Percentiles rank a stretch among this genome's conserved stretches.
phyloP scores from a whole-genome alignment of 2,113 vertebrate genomes.

The Athene noctua region DNA sequence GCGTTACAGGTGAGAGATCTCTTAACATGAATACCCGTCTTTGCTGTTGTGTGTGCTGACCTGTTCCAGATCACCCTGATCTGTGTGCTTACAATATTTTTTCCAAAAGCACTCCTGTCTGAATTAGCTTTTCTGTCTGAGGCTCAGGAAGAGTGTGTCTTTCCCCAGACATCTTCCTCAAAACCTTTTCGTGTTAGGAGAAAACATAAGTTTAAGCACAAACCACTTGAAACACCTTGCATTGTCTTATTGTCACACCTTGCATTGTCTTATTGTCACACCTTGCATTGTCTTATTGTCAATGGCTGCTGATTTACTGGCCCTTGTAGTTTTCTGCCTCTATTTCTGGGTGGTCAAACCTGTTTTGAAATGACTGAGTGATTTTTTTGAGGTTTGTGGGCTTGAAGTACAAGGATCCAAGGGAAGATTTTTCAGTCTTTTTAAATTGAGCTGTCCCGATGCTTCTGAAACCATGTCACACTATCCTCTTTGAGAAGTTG shows the following conservation, averaged over 20 bases:
- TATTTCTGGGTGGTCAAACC: background rate
- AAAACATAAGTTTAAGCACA: background rate
- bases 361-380: background rate
- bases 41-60: background rate
- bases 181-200: background rate
- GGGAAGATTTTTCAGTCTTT: background rate
- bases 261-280: background rate
- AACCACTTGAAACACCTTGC: background rate
- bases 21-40: background rate
- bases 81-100: background rate
- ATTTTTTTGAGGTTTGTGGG: background rate
- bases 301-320: background rate
- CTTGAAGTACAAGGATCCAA: background rate
- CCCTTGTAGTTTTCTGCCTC: background rate
- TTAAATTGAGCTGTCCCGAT: background rate
- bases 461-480: background rate
- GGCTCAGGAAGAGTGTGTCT: background rate
- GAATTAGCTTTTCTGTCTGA: background rate
- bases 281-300: background rate
- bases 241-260: background rate
- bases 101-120: background rate
- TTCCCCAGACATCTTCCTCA: background rate
- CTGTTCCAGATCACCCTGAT: background rate
- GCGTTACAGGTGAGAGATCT: slow-evolving; percentile 76
- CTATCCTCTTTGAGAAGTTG: background rate